Percentiles rank a stretch among this genome's conserved stretches.
These are phyloP conservation scores for Schizaphis graminum DNA, from an alignment of 2,888 invertebrate species.

Conservation along the genomic window DNA sequence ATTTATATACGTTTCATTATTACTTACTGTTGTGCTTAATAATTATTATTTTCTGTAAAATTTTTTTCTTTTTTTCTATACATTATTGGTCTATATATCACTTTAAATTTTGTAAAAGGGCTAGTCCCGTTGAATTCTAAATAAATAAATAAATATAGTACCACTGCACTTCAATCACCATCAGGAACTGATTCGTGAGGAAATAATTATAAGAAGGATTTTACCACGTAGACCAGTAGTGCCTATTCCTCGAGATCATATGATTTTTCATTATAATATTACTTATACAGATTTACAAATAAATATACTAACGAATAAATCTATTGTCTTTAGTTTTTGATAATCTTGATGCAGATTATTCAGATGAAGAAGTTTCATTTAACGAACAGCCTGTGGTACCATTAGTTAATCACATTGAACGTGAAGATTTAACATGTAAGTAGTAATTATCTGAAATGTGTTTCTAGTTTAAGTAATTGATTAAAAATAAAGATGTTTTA, in stretches of 20 bases:
- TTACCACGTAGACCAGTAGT: background rate
- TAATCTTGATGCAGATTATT: background rate
- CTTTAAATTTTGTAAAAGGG: too few relatives aligned
- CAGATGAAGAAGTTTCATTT: background rate
- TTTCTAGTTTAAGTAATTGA: background rate
- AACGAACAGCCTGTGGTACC: background rate
- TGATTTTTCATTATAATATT: slow-evolving; percentile 7
- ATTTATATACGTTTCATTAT: too few relatives aligned
- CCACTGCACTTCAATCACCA: background rate
- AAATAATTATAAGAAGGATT: background rate
- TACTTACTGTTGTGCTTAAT: too few relatives aligned
- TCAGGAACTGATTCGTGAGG: background rate
- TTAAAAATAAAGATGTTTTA: background rate
- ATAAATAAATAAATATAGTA: too few relatives aligned
- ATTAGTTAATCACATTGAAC: background rate
- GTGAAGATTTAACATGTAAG: background rate
- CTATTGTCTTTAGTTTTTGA: background rate
- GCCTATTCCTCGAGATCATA: background rate
- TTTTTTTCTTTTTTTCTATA: too few relatives aligned
- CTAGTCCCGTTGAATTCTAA: too few relatives aligned
- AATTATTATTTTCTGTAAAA: too few relatives aligned
- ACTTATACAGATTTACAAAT: background rate
- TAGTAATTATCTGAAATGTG: background rate
- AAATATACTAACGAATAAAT: background rate
- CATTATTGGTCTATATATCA: too few relatives aligned